These are phyloP conservation scores for Pan paniscus DNA, from an alignment of 2,113 vertebrate genomes.

Conservation along the genomic window DNA sequence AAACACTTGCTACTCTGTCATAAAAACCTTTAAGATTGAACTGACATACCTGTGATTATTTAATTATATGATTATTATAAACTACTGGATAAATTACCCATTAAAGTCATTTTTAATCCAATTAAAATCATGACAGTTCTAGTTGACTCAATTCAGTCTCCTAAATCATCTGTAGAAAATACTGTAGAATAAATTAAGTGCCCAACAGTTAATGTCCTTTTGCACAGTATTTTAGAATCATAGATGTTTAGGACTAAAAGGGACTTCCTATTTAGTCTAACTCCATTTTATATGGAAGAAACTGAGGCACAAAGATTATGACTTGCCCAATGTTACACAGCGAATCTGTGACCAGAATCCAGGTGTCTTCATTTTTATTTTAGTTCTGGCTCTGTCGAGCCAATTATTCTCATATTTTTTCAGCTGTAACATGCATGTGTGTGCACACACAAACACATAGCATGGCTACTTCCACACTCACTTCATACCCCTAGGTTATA, in stretches of 20 bases:
- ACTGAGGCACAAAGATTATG: background rate
- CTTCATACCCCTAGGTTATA: background rate
- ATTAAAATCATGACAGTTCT: slow-evolving; percentile 67
- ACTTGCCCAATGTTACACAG: background rate
- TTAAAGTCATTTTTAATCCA: slow-evolving; percentile 70
- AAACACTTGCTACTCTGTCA: slow-evolving; percentile 3
- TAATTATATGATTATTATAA: slow-evolving; percentile 70
- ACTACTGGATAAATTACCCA: slow-evolving; percentile 61
- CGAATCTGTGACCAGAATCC: background rate
- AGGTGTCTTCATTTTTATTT: background rate
- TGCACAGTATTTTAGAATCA: background rate
- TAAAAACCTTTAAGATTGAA: slow-evolving; percentile 44
- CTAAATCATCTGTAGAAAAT: slow-evolving; percentile 54
- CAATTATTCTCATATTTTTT: background rate
- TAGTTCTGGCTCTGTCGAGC: background rate
- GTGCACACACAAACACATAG: background rate
- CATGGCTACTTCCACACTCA: background rate
- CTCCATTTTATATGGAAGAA: slow-evolving; percentile 16
- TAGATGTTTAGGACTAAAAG: background rate
- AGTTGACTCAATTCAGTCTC: slow-evolving; percentile 61
- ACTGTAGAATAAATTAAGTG: background rate
- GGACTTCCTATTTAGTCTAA: background rate
- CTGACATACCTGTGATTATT: slow-evolving; percentile 64
- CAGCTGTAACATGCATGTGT: background rate
- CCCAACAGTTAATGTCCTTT: background rate